These are phyloP conservation scores for Napeogenes sylphis DNA, from an alignment of 2,888 invertebrate species.

Conservation along the genomic window DNA sequence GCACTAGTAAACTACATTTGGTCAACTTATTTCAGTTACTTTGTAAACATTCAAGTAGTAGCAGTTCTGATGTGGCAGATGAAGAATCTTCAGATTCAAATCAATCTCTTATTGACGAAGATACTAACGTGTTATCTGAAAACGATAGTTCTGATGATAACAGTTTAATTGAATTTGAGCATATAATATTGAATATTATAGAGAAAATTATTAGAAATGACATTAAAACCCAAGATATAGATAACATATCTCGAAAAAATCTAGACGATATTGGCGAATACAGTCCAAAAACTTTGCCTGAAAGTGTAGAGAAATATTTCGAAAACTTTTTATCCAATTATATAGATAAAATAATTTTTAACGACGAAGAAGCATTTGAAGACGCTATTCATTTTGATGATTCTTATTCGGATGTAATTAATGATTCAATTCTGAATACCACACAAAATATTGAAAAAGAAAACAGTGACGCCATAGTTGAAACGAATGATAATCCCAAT, in stretches of 20 bases:
- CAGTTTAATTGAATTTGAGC: conserved; percentile 29
- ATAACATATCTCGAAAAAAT: background rate
- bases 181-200: conserved; percentile 32
- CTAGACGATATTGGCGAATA: background rate
- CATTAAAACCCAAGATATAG: background rate
- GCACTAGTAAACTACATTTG: background rate
- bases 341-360: background rate
- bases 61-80: background rate
- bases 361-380: background rate
- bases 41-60: conserved; percentile 1
- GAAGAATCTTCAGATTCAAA: conserved; percentile 2
- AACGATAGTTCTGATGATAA: conserved; percentile 14
- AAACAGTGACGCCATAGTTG: background rate
- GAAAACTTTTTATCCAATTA: background rate
- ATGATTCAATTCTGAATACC: background rate
- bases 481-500: background rate
- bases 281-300: background rate
- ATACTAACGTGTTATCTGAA: conserved; percentile 1
- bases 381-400: background rate
- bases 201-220: conserved; percentile 20
- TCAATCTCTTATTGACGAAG: background rate
- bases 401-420: background rate
- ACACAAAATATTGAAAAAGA: background rate
- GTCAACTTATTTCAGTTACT: background rate
- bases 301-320: background rate